These are phyloP conservation scores for Meteorus sp. DNA, from an alignment of 1,140 invertebrate genomes.

Conservation along the genomic window DNA sequence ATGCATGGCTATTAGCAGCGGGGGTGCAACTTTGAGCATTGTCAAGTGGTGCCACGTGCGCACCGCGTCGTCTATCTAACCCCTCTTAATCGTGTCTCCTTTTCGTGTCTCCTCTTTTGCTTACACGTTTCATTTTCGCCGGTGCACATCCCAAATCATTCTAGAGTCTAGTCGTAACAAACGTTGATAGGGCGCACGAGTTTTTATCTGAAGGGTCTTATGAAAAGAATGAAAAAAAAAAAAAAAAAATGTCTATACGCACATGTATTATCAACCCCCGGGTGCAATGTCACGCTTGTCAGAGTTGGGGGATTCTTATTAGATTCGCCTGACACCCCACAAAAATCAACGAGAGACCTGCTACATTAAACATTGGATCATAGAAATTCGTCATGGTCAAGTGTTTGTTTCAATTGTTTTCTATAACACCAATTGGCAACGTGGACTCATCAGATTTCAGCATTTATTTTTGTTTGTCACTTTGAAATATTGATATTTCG, in stretches of 20 bases:
- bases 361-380: constrained; percentile 54
- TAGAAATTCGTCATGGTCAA: constrained; percentile 52
- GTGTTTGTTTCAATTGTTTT: constrained; percentile 36
- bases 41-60: constrained; percentile 56
- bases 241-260: constrained; percentile 30
- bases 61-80: constrained; percentile 22
- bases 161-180: neutral
- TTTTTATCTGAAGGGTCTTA: neutral
- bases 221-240: constrained; percentile 28
- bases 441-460: neutral
- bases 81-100: constrained; percentile 4
- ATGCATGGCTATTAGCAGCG: constrained; percentile 54
- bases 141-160: neutral
- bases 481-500: neutral
- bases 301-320: constrained; percentile 46
- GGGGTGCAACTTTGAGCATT: constrained; percentile 39
- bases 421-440: neutral
- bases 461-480: neutral
- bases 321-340: constrained; percentile 46
- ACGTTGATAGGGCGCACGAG: neutral
- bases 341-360: constrained; percentile 45
- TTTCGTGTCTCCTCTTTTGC: neutral
- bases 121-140: constrained; percentile 4
- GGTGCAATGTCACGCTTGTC: constrained; percentile 50
- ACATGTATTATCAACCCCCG: no score